These are phyloP conservation scores for Myiagra hebetior DNA, from an alignment of 2,113 vertebrate species.

Conservation along the genomic window DNA sequence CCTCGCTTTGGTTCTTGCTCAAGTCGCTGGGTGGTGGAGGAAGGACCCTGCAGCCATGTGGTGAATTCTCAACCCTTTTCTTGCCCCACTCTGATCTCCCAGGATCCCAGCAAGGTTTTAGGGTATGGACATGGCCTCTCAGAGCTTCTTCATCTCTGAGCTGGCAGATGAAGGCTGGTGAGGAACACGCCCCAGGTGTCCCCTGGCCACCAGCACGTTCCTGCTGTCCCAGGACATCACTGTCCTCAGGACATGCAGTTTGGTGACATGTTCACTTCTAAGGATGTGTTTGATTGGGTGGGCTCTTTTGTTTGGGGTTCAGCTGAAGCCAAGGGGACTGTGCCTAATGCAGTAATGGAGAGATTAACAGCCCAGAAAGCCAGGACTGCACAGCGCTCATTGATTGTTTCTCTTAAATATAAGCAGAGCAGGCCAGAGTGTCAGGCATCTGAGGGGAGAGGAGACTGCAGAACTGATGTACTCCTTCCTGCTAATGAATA, in stretches of 20 bases:
- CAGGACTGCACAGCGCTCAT: not conserved
- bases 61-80: not conserved
- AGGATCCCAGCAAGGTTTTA: not conserved
- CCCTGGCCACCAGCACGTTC: too few species aligned
- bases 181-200: rapidly evolving
- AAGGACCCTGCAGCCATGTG: not conserved
- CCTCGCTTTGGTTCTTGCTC: rapidly evolving
- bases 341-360: not conserved
- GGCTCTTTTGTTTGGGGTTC: not conserved
- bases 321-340: not conserved
- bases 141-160: not conserved
- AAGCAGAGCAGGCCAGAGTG: not conserved
- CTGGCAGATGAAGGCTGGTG: not conserved
- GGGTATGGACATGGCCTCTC: not conserved
- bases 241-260: rapidly evolving
- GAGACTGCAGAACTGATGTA: not conserved
- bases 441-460: not conserved
- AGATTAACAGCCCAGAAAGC: not conserved
- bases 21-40: not conserved
- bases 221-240: not conserved
- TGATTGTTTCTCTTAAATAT: not conserved
- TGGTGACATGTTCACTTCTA: not conserved
- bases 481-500: constrained; percentile 12
- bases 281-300: rapidly evolving
- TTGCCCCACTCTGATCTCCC: not conserved